These are phyloP conservation scores for Scatophagus argus DNA, from an alignment of 2,113 vertebrate genomes.

Conservation along the genomic window DNA sequence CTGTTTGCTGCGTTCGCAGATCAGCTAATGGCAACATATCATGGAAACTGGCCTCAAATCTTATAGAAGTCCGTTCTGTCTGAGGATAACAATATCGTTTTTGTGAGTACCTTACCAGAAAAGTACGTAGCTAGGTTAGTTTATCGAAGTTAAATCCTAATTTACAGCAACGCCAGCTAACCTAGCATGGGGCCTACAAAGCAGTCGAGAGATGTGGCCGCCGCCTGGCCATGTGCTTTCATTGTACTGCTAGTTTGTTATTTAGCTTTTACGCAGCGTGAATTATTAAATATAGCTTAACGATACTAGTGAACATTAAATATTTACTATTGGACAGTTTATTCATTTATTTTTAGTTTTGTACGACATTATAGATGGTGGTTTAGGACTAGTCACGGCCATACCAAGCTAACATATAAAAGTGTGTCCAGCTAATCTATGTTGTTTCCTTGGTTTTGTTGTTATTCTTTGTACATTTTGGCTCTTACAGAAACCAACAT, in stretches of 20 bases:
- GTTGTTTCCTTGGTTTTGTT: slow-evolving; percentile 49
- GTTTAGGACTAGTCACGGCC: background rate
- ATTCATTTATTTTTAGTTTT: background rate
- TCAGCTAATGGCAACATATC: background rate
- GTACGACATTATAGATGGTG: background rate
- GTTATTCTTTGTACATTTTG: slow-evolving; percentile 54
- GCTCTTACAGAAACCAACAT: slow-evolving; percentile 85
- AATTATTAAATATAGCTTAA: background rate
- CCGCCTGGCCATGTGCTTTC: background rate
- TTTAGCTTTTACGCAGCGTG: background rate
- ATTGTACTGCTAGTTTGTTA: background rate
- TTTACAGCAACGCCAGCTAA: background rate
- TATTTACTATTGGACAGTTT: background rate
- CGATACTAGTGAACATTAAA: background rate
- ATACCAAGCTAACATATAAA: slow-evolving; percentile 22
- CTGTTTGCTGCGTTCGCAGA: background rate
- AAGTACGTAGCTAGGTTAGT: background rate
- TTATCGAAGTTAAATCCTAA: background rate
- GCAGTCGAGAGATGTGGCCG: background rate
- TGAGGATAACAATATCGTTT: background rate
- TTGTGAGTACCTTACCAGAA: background rate
- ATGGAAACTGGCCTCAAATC: background rate
- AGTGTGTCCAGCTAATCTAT: slow-evolving; percentile 25
- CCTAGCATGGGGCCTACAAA: slow-evolving; percentile 37
- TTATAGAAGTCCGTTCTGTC: background rate